A percentile compares a stretch with the other conserved stretches of the same genome.
phyloP scores from a whole-genome alignment of 1,140 invertebrate genomes.

The Zophobas atratus region DNA sequence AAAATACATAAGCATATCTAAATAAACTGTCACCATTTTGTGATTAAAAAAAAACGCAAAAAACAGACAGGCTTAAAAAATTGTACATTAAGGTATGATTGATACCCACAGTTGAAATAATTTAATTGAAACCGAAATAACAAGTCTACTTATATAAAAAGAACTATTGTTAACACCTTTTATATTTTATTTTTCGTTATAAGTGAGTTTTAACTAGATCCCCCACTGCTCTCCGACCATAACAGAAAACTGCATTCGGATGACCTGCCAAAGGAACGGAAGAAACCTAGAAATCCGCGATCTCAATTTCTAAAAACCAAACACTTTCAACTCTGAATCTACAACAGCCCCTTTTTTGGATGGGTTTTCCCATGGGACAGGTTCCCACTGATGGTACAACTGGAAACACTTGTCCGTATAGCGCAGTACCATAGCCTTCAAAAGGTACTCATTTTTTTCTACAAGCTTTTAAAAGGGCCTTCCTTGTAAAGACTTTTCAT shows the following conservation, averaged over 20 bases:
- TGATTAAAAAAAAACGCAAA: no score
- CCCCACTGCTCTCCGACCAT: slow-evolving; percentile 76
- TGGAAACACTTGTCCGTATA: slow-evolving; percentile 57
- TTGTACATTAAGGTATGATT: no score
- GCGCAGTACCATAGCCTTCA: slow-evolving; percentile 63
- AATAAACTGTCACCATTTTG: no score
- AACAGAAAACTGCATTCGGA: slow-evolving; percentile 70
- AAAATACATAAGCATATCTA: no score
- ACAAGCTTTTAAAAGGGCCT: slow-evolving; percentile 76
- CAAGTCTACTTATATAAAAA: no score
- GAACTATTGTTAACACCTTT: no score
- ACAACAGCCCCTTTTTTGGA: slow-evolving; percentile 53
- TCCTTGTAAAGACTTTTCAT: slow-evolving; percentile 74
- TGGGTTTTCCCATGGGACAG: slow-evolving; percentile 62
- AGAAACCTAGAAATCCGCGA: slow-evolving; percentile 63
- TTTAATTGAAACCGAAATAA: no score
- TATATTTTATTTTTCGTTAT: background rate
- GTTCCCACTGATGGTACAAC: slow-evolving; percentile 64
- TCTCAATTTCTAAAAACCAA: slow-evolving; percentile 58
- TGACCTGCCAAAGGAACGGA: slow-evolving; percentile 64
- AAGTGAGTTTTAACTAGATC: slow-evolving; percentile 67
- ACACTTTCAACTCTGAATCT: slow-evolving; percentile 55
- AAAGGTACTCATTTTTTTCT: slow-evolving; percentile 31
- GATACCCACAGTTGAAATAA: no score
- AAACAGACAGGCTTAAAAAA: no score